Conservation (phyloP, 2,797 vertebrate genomes). For the Crenichthys baileyi region DNA sequence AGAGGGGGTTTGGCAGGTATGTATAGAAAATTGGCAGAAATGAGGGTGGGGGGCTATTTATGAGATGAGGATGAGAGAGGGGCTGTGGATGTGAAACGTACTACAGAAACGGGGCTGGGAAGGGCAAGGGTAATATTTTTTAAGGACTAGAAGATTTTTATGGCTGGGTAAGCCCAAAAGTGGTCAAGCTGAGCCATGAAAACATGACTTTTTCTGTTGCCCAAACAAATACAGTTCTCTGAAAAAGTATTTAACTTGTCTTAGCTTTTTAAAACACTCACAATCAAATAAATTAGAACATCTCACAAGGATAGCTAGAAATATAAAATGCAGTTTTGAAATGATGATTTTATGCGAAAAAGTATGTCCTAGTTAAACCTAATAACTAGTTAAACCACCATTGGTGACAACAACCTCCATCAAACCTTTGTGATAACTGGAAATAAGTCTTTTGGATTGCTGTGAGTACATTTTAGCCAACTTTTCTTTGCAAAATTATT, state of each 20-base stretch:
- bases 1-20: slow-evolving; percentile 17
- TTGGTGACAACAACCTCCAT: not conserved
- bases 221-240: not conserved
- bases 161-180: slow-evolving; percentile 57
- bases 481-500: not conserved
- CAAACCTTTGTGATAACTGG: not conserved
- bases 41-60: slow-evolving; percentile 20
- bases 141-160: slow-evolving; percentile 54
- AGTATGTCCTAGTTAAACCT: not conserved
- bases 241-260: not conserved
- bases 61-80: slow-evolving; percentile 22
- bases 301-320: not conserved
- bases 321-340: not conserved
- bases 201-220: slow-evolving; percentile 21
- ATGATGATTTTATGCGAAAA: not conserved
- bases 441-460: not conserved
- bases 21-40: slow-evolving; percentile 46
- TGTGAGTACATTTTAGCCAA: not conserved
- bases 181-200: slow-evolving; percentile 42
- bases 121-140: slow-evolving; percentile 50
- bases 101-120: slow-evolving; percentile 26
- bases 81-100: slow-evolving; percentile 12
- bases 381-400: not conserved
- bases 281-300: not conserved
- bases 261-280: not conserved